phyloP scores from a whole-genome alignment of 2,888 invertebrate genomes.

The Ptychoptera contaminata region DNA sequence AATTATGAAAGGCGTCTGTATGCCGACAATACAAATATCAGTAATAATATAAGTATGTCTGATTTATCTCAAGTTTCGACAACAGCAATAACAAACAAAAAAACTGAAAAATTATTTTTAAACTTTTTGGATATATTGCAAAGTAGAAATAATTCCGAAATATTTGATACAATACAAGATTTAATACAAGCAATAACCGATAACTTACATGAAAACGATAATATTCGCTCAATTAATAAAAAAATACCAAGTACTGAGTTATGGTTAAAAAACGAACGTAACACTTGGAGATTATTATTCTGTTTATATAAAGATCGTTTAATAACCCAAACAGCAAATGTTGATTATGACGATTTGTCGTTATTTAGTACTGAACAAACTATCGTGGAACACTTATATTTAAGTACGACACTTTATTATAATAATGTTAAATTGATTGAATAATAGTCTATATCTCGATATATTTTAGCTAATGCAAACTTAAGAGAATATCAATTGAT shows the following conservation, averaged over 20 bases:
- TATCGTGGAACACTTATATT: conserved; percentile 28
- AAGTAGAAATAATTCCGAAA: conserved; percentile 18
- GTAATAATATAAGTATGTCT: no score
- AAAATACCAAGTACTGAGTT: conserved; percentile 17
- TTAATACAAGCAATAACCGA: conserved; percentile 12
- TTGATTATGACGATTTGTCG: conserved; percentile 25
- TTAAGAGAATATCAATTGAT: conserved; percentile 63
- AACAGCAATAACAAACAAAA: conserved; percentile 14
- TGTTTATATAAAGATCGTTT: conserved; percentile 71
- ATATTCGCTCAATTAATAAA: conserved; percentile 8
- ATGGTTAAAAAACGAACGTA: conserved; percentile 66
- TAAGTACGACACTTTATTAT: conserved; percentile 22
- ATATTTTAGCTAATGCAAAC: conserved; percentile 33
- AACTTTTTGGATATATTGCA: conserved; percentile 28
- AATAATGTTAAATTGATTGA: conserved; percentile 28
- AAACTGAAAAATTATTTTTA: conserved; percentile 21
- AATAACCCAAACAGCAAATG: conserved; percentile 26
- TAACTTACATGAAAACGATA: conserved; percentile 11
- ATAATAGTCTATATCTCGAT: background rate
- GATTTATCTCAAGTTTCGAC: no score
- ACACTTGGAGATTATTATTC: conserved; percentile 75
- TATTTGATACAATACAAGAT: conserved; percentile 14
- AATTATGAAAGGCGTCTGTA: no score
- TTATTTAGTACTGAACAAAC: conserved; percentile 38
- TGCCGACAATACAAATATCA: no score